Evolutionary conservation across 2,113 vertebrate genomes (phyloP).

Genomic region (Blennius ocellaris): DNA sequence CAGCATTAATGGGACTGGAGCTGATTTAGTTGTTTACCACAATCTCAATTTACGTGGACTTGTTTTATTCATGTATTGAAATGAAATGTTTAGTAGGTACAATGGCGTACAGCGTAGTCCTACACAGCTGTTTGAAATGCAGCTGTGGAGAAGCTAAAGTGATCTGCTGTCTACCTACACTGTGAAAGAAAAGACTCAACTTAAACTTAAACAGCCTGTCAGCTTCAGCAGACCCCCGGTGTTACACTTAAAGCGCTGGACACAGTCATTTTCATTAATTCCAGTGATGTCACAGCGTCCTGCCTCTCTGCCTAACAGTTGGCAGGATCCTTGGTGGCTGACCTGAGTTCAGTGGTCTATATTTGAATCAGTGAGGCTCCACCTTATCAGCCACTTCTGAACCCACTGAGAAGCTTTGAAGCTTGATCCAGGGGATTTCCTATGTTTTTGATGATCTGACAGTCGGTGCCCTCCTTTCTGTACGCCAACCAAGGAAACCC

Average conservation of each 20-base stretch:
- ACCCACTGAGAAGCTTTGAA: slow-evolving; percentile 69
- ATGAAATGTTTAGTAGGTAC: no score
- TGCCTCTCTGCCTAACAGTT: slow-evolving; percentile 14
- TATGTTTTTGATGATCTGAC: slow-evolving; percentile 67
- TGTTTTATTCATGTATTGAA: no score
- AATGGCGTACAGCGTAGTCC: no score
- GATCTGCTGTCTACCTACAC: not conserved
- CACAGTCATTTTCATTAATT: no score
- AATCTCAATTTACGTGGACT: no score
- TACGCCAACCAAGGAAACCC: slow-evolving; percentile 9
- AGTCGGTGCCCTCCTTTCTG: slow-evolving; percentile 50
- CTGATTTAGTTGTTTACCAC: no score
- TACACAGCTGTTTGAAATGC: no score
- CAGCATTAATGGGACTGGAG: no score
- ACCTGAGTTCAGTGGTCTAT: slow-evolving; percentile 37
- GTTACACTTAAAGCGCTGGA: no score
- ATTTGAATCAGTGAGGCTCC: slow-evolving; percentile 38
- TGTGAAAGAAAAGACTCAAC: not conserved
- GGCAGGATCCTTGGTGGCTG: slow-evolving; percentile 34
- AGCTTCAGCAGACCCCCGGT: no score
- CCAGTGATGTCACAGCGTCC: not conserved
- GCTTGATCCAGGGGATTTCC: slow-evolving; percentile 73
- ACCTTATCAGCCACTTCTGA: slow-evolving; percentile 67
- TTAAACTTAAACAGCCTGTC: no score
- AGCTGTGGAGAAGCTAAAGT: not conserved